These are phyloP conservation scores for Coenobita brevimanus DNA, from an alignment of 1,140 invertebrate species.

Conservation along the genomic window DNA sequence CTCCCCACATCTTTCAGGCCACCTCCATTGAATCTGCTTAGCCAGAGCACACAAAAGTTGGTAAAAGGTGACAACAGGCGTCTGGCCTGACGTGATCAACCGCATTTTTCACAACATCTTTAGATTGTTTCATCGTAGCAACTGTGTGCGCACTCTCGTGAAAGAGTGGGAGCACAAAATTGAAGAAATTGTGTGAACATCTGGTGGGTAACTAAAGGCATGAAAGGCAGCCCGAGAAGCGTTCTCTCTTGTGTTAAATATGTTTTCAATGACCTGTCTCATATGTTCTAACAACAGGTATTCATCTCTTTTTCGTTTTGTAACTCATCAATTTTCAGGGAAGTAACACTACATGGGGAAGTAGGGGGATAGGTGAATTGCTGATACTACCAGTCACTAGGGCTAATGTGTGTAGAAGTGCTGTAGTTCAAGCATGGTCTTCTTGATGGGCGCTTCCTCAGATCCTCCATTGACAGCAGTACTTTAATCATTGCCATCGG, in stretches of 20 bases:
- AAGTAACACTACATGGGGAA: neutral
- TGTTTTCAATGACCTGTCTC: neutral
- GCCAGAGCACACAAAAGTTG: no score
- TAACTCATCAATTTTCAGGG: neutral
- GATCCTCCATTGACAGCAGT: no score
- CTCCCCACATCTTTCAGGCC: neutral
- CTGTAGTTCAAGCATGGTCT: no score
- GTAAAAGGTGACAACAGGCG: neutral
- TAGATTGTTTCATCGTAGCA: neutral
- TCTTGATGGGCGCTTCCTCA: no score
- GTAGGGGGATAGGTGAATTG: neutral
- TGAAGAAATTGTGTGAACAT: neutral
- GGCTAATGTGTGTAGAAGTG: no score
- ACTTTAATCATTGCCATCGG: no score
- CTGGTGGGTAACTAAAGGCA: neutral
- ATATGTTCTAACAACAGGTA: neutral
- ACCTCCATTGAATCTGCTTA: neutral
- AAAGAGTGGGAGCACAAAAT: neutral
- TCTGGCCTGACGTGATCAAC: neutral
- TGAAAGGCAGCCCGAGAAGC: neutral
- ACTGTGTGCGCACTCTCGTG: conserved; percentile 4
- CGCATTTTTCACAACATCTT: neutral
- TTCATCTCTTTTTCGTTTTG: neutral
- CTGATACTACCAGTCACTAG: no score
- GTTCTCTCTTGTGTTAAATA: neutral